Conservation (phyloP, 2,113 vertebrate genomes). For the Oenanthe melanoleuca region DNA sequence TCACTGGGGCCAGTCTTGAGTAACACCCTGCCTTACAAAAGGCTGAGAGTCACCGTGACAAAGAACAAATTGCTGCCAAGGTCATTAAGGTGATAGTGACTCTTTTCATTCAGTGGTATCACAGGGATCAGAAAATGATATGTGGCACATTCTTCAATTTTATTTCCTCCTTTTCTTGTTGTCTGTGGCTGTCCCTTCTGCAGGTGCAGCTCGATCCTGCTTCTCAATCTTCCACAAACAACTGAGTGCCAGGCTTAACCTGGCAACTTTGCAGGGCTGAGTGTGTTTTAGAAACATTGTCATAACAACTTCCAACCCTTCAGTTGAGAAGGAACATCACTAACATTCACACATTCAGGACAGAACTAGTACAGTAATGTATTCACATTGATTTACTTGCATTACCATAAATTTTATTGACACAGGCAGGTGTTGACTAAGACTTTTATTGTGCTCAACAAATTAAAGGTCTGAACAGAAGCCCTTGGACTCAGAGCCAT, state of each 20-base stretch:
- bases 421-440: neutral
- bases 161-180: neutral
- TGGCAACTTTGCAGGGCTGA: neutral
- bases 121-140: neutral
- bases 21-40: neutral
- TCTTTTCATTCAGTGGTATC: neutral
- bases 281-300: neutral
- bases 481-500: neutral
- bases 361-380: neutral
- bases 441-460: neutral
- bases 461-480: neutral
- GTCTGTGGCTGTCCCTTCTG: neutral
- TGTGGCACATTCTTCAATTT: neutral
- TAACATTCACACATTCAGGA: neutral
- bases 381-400: neutral
- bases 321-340: neutral
- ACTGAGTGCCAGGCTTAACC: neutral
- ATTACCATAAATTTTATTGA: neutral
- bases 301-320: neutral
- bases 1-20: neutral
- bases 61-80: neutral
- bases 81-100: neutral
- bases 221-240: neutral
- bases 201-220: accelerated
- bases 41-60: neutral